A percentile compares a stretch with the other conserved stretches of the same genome.
phyloP scores from a whole-genome alignment of 1,140 invertebrate genomes.

The Planococcus citri region DNA sequence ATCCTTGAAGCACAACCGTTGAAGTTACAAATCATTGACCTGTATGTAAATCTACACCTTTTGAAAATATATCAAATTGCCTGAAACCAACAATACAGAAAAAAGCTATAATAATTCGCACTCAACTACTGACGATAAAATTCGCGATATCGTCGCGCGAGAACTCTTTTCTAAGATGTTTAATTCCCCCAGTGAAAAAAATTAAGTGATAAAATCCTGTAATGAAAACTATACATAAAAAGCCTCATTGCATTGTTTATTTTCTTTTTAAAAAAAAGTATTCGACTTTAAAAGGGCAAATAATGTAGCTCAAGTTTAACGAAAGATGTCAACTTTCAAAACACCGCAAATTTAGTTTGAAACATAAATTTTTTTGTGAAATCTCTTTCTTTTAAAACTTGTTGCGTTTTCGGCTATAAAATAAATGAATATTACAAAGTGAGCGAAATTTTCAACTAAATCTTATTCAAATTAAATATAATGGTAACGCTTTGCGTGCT shows the following conservation, averaged over 20 bases:
- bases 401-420: not conserved
- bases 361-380: not conserved
- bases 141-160: too few species aligned
- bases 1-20: too few species aligned
- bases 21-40: too few species aligned
- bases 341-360: slow-evolving; percentile 3
- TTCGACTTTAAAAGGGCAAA: not conserved
- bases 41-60: too few species aligned
- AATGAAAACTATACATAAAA: not conserved
- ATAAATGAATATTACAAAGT: slow-evolving; percentile 8
- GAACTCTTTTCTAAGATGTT: too few species aligned
- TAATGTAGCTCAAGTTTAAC: slow-evolving; percentile 2
- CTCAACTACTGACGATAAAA: too few species aligned
- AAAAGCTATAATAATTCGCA: too few species aligned
- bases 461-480: slow-evolving; percentile 5
- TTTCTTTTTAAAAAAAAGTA: not conserved
- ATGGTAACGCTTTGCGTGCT: not conserved
- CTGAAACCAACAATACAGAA: too few species aligned
- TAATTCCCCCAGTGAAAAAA: too few species aligned
- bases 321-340: not conserved
- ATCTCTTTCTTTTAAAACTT: not conserved
- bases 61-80: too few species aligned
- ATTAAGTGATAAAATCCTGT: not conserved
- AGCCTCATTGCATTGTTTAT: too few species aligned
- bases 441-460: not conserved